Evolutionary conservation across 2,113 vertebrate species (phyloP), one percentile per base, ranked within the genome.

Genomic region (Lamprotornis superbus): DNA sequence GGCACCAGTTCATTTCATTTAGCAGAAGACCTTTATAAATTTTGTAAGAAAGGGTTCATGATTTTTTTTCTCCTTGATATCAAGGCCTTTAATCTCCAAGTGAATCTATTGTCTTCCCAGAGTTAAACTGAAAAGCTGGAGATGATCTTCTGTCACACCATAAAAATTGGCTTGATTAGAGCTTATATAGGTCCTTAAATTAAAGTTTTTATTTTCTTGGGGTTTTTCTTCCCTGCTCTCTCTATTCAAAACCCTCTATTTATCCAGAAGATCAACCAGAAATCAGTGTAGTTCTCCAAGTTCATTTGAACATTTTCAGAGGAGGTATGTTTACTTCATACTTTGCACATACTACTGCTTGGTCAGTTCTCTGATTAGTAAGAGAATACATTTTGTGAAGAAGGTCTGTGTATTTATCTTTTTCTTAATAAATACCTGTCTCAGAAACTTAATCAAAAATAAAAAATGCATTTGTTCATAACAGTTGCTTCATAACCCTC

Each of bases 141-240:
- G 35, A 46, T 2, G 3, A 67, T 20, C 31, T 73, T 21, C 22
- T 22, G 53, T 55, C 35, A 59, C 8, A 52, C 3, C 13, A 52
- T 16, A 73, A 71, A 87, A 82, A 63, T 4, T 44, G 8, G 23
- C 30, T 89, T 76, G 12, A 22, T 90, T 56, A 47, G 30, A 76
- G 31, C 1, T 75, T 80, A 69, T 44, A 68, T 12, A 37, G 6
- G n/a, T 33, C 12, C 40, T 86, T 64, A 64, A 68, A 90, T 46
- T 10, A 30, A 59, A 67, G 14, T 11, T 39, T 30, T 12, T 6
- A 19, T 86, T 76, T 89, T 90, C 15, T 49, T 79, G 15, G 1
- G 0, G 0, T 20, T 71, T 90, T 60, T 30, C 2, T 1, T 1
- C 40, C 8, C 16, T 13, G 18, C 8, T 50, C 9, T 50, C 5